Conservation (phyloP, 2,888 invertebrate species). For the Entomobrya proxima region DNA sequence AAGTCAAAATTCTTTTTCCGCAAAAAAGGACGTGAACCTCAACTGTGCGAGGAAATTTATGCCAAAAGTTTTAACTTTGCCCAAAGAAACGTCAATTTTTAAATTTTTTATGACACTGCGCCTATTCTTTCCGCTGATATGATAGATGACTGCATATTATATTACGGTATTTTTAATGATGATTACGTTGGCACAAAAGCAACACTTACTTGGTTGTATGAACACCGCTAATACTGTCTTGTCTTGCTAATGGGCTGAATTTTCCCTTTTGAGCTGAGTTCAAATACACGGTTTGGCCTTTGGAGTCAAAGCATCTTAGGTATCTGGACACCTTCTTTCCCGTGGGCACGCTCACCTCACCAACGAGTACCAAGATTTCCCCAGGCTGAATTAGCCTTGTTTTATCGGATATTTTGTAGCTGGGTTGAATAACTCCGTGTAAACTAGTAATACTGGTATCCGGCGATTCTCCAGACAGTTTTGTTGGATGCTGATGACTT, state of each 20-base stretch:
- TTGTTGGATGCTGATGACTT: constrained; percentile 35
- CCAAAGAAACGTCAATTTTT: background rate
- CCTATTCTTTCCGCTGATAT: background rate
- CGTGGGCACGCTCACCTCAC: constrained; percentile 80
- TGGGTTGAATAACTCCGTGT: constrained; percentile 80
- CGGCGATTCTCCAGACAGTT: constrained; percentile 80
- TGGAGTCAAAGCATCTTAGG: constrained; percentile 90
- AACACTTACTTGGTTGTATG: constrained; percentile 83
- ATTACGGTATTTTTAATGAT: background rate
- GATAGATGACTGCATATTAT: no score
- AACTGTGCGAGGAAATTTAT: background rate
- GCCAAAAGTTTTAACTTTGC: background rate
- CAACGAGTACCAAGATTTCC: constrained; percentile 88
- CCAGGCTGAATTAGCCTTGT: constrained; percentile 87
- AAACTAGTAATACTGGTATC: constrained; percentile 78
- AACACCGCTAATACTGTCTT: constrained; percentile 95
- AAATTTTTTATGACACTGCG: background rate
- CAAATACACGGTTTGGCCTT: constrained; percentile 89
- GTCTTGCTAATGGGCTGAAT: constrained; percentile 91
- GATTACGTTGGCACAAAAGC: background rate
- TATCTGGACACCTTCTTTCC: constrained; percentile 83
- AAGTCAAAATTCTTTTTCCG: no score
- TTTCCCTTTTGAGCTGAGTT: constrained; percentile 86
- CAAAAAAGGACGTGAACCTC: background rate
- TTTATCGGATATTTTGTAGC: constrained; percentile 78